phyloP scores from a whole-genome alignment of 2,797 vertebrate species.

The Enteromius anoplus region DNA sequence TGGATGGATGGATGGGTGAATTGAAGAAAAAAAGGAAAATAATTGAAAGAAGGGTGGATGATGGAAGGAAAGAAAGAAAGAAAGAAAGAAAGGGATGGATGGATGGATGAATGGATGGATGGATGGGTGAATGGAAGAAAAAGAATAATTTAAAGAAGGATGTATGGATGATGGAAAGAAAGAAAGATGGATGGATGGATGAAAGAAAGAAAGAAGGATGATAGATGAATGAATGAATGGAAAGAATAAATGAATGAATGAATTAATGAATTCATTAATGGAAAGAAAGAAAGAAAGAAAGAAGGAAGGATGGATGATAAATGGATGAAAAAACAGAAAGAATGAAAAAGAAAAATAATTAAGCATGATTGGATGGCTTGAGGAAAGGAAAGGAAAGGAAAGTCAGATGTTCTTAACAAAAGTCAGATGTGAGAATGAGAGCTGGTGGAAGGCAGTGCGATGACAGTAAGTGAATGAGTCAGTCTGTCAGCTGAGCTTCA shows the following conservation, averaged over 20 bases:
- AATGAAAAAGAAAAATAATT: not conserved
- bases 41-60: not conserved
- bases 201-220: not conserved
- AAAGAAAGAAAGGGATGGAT: not conserved
- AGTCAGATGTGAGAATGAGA: not conserved
- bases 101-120: too few species aligned
- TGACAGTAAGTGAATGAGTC: conserved; percentile 8
- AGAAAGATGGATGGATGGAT: not conserved
- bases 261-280: too few species aligned
- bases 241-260: too few species aligned
- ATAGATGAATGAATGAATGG: not conserved
- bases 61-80: not conserved
- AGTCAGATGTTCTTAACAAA: not conserved
- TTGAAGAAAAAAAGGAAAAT: not conserved
- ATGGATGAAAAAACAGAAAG: not conserved
- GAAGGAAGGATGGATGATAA: not conserved
- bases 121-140: not conserved
- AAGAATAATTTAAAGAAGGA: not conserved
- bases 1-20: not conserved
- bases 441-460: not conserved
- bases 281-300: not conserved
- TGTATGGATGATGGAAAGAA: not conserved
- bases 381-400: not conserved
- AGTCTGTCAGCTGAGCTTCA: not conserved
- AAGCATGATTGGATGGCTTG: not conserved